Evolutionary conservation across 2,113 vertebrate species (phyloP).

Genomic region (Gobio gobio): DNA sequence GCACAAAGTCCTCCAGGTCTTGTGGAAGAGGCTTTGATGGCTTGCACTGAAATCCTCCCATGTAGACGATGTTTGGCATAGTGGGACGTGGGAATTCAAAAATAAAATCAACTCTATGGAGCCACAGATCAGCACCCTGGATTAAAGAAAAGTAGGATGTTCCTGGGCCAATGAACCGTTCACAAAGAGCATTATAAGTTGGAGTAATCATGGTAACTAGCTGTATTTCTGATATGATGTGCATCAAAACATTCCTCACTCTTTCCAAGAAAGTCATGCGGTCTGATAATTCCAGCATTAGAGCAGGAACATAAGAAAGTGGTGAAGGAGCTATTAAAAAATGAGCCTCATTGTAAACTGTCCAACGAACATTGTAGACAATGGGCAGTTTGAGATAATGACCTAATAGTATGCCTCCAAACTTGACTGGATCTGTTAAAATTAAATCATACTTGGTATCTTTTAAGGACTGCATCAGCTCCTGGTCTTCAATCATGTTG

Average conservation of each 20-base stretch:
- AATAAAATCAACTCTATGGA: constrained; percentile 51
- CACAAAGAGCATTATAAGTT: neutral
- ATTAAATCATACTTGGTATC: constrained; percentile 55
- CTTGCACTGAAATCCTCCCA: constrained; percentile 55
- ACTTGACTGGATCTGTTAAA: constrained; percentile 56
- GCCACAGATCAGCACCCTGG: constrained; percentile 52
- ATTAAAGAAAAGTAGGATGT: constrained; percentile 11
- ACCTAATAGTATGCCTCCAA: constrained; percentile 49
- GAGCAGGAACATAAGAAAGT: constrained; percentile 60
- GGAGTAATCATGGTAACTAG: neutral
- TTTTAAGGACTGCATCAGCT: constrained; percentile 41
- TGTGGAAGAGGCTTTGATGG: constrained; percentile 50
- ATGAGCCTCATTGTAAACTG: constrained; percentile 53
- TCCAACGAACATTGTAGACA: constrained; percentile 63
- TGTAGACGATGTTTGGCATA: constrained; percentile 56
- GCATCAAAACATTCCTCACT: constrained; percentile 49
- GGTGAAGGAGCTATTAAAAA: constrained; percentile 61
- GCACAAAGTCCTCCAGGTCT: constrained; percentile 57
- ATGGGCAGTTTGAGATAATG: constrained; percentile 62
- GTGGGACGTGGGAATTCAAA: constrained; percentile 56
- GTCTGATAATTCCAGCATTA: constrained; percentile 53
- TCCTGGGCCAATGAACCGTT: constrained; percentile 25
- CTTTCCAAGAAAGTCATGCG: constrained; percentile 61
- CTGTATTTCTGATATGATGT: constrained; percentile 31
- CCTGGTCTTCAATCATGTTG: constrained; percentile 35